These are phyloP conservation scores for Drosophila pallidifrons DNA, from an alignment of 1,140 invertebrate species.

Conservation along the genomic window DNA sequence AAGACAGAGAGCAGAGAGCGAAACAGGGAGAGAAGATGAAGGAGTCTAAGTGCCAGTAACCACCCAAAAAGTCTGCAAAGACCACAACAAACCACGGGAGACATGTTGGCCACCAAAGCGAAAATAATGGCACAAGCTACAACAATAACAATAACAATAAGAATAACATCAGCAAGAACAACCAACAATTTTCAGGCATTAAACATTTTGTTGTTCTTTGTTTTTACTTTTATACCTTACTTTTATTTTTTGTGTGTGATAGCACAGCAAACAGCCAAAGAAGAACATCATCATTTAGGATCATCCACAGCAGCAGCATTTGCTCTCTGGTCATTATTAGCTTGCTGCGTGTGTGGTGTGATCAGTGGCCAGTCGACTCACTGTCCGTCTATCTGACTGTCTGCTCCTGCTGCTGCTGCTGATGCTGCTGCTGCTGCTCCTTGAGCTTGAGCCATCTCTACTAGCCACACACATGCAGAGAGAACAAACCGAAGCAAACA, in stretches of 20 bases:
- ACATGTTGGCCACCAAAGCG: conserved; percentile 76
- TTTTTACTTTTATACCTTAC: conserved; percentile 15
- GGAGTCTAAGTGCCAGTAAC: conserved; percentile 50
- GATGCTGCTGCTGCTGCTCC: conserved; percentile 39
- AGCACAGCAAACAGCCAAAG: conserved; percentile 8
- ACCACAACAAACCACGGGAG: conserved; percentile 69
- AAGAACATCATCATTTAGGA: conserved; percentile 36
- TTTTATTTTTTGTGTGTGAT: conserved; percentile 37
- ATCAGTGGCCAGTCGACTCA: conserved; percentile 56
- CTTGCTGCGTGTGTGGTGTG: conserved; percentile 74
- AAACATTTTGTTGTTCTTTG: conserved; percentile 70
- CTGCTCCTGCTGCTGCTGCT: neutral
- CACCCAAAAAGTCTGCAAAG: conserved; percentile 70
- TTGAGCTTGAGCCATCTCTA: conserved; percentile 33
- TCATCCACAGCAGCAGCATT: conserved; percentile 28
- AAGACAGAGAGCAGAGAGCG: conserved; percentile 3
- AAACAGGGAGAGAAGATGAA: neutral
- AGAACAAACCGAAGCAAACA: conserved; percentile 33
- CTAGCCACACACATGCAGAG: conserved; percentile 46
- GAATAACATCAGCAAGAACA: conserved; percentile 42
- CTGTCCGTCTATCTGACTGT: neutral
- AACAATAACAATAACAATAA: conserved; percentile 44
- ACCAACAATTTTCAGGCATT: conserved; percentile 80
- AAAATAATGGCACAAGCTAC: conserved; percentile 45
- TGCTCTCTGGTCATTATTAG: conserved; percentile 55